Evolutionary conservation across 2,888 invertebrate genomes (phyloP).

Genomic region (Drosophila nr. perissopoda): DNA sequence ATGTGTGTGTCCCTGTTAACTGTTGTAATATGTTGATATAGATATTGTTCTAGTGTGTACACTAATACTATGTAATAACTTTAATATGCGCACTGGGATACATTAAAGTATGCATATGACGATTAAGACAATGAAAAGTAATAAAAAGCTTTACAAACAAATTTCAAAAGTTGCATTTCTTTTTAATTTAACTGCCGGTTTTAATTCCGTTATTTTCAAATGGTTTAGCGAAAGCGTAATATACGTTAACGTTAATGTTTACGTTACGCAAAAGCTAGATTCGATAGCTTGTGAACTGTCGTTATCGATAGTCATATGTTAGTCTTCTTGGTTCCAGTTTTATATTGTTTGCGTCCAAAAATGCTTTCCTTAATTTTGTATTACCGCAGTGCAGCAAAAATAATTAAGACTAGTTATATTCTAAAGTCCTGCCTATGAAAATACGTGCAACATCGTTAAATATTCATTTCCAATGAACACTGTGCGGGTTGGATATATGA

Average conservation of each 20-base stretch:
- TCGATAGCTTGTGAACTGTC: background rate
- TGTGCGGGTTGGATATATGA: background rate
- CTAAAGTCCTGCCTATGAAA: background rate
- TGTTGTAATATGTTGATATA: constrained; percentile 39
- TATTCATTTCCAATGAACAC: background rate
- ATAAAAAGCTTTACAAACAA: constrained; percentile 47
- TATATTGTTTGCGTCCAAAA: constrained; percentile 13
- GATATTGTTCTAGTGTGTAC: constrained; percentile 51
- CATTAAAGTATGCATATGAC: constrained; percentile 47
- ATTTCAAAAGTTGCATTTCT: constrained; percentile 10
- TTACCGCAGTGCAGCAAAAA: background rate
- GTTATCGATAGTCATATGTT: constrained; percentile 1
- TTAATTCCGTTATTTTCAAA: constrained; percentile 1
- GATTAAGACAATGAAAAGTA: constrained; percentile 59
- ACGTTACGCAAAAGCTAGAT: background rate
- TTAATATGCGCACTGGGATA: constrained; percentile 50
- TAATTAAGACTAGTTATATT: background rate
- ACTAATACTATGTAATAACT: constrained; percentile 48
- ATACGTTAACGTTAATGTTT: constrained; percentile 9
- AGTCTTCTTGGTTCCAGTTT: background rate
- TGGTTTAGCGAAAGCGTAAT: background rate
- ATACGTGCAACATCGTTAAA: background rate
- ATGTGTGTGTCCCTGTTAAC: constrained; percentile 47
- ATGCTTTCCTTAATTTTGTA: background rate
- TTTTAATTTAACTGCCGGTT: background rate